phyloP scores from a whole-genome alignment of 2,797 vertebrate species.

The Rhadinocentrus ornatus region DNA sequence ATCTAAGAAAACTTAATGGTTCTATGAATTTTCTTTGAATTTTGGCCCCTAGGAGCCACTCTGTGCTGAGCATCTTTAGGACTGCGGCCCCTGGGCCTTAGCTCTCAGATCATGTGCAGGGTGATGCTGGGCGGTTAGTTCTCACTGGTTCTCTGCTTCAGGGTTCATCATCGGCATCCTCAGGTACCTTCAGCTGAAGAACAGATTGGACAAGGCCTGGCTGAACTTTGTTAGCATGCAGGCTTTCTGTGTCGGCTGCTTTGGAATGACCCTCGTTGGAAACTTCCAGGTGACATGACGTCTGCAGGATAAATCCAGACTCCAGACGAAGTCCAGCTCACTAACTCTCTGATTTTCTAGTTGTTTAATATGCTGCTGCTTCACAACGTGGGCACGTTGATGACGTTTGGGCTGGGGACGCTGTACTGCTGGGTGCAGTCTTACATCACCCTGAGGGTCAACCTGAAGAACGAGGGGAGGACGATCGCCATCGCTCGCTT shows the following conservation, averaged over 20 bases:
- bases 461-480: conserved; percentile 88
- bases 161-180: conserved; percentile 88
- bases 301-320: neutral
- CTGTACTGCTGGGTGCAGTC: conserved; percentile 93
- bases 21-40: no score
- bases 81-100: no score
- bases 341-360: conserved; percentile 65
- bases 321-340: neutral
- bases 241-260: conserved; percentile 83
- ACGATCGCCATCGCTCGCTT: conserved; percentile 83
- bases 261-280: conserved; percentile 93
- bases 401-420: conserved; percentile 89
- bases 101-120: no score
- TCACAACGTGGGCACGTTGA: conserved; percentile 86
- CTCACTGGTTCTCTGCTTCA: conserved; percentile 58
- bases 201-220: conserved; percentile 82
- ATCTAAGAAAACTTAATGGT: no score
- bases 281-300: conserved; percentile 89
- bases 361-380: conserved; percentile 80
- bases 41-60: no score
- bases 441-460: conserved; percentile 88
- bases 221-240: conserved; percentile 86
- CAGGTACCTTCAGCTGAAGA: conserved; percentile 90
- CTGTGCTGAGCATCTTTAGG: no score
- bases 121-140: no score